Percentiles rank a stretch among this genome's conserved stretches.
These are phyloP conservation scores for Drosophila antonietae DNA, from an alignment of 2,888 invertebrate genomes.

Conservation along the genomic window DNA sequence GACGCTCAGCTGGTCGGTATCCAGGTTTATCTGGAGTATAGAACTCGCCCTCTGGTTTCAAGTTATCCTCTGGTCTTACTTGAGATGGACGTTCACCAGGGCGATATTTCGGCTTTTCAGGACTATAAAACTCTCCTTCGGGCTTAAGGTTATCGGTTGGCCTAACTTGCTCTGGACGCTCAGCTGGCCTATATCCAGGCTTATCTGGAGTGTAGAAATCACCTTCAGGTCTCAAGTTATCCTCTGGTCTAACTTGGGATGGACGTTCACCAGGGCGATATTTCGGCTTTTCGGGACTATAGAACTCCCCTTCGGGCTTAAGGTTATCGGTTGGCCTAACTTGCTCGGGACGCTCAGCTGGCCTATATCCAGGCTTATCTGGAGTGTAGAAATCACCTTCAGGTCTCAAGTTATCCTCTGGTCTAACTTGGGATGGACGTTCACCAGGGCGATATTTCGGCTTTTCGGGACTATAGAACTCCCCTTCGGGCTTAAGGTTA, in stretches of 20 bases:
- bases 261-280: too few species aligned
- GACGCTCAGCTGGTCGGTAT: neutral
- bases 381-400: slow-evolving; percentile 77
- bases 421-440: slow-evolving; percentile 32
- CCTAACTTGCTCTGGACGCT: slow-evolving; percentile 70
- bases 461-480: slow-evolving; percentile 82
- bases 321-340: too few species aligned
- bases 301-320: too few species aligned
- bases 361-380: slow-evolving; percentile 83
- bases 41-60: neutral
- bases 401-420: slow-evolving; percentile 65
- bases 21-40: neutral
- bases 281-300: too few species aligned
- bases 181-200: too few species aligned
- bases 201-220: too few species aligned
- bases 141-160: neutral
- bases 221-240: too few species aligned
- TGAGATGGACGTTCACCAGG: too few species aligned
- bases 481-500: slow-evolving; percentile 30
- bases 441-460: slow-evolving; percentile 44
- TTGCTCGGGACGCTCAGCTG: slow-evolving; percentile 85
- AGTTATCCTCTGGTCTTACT: too few species aligned
- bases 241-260: too few species aligned
- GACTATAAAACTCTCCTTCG: too few species aligned
- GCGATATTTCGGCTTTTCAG: too few species aligned